A percentile compares a stretch with the other conserved stretches of the same genome.
phyloP scores from a whole-genome alignment of 2,888 invertebrate species.

The Mythimna impura region DNA sequence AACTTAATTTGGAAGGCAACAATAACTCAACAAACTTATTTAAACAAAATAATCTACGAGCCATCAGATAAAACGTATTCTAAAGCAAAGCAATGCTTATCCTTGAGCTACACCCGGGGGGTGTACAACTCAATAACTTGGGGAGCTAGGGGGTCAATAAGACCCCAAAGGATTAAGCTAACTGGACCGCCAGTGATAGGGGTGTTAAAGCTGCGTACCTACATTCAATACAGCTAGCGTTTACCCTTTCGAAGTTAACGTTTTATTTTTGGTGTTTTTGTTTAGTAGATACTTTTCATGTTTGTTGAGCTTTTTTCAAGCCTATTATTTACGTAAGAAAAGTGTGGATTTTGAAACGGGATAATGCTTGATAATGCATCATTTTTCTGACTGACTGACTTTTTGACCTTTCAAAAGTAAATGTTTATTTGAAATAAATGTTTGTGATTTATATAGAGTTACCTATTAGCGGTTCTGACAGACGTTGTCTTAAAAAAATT shows the following conservation, averaged over 20 bases:
- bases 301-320: background rate
- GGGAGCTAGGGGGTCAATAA: conserved; percentile 39
- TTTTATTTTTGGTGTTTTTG: conserved; percentile 12
- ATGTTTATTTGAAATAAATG: too few species aligned
- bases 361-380: conserved; percentile 33
- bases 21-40: conserved; percentile 28
- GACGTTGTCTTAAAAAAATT: too few species aligned
- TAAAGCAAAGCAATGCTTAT: conserved; percentile 31
- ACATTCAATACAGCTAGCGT: conserved; percentile 48
- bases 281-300: background rate
- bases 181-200: conserved; percentile 50
- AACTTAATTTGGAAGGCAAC: conserved; percentile 31
- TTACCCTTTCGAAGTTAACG: conserved; percentile 42
- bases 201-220: conserved; percentile 51
- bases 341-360: too few species aligned
- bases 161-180: conserved; percentile 46
- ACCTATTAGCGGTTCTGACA: too few species aligned
- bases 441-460: too few species aligned
- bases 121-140: conserved; percentile 42
- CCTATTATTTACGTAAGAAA: background rate
- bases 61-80: conserved; percentile 40
- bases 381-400: background rate
- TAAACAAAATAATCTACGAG: conserved; percentile 45
- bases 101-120: conserved; percentile 8
- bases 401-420: background rate